These are phyloP conservation scores for Eristalinus sepulchralis DNA, from an alignment of 2,888 invertebrate species.

Conservation along the genomic window DNA sequence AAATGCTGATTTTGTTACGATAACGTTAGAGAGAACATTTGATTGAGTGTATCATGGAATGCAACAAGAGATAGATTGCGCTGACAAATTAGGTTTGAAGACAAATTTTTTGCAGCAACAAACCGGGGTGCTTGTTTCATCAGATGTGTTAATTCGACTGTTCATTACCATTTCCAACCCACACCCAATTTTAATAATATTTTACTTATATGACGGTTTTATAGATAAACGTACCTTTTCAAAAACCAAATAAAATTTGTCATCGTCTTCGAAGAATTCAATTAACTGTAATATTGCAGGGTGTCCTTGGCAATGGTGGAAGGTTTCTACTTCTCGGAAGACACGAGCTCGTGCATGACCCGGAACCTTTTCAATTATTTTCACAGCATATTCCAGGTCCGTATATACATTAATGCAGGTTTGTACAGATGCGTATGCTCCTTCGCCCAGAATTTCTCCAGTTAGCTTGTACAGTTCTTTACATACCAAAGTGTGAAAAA, in stretches of 20 bases:
- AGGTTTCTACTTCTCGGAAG: conserved; percentile 99
- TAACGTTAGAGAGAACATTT: no score
- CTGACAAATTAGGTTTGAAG: no score
- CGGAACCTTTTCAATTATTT: conserved; percentile 97
- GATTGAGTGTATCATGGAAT: no score
- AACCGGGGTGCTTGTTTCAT: no score
- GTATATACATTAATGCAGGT: conserved; percentile 96
- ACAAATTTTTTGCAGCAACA: no score
- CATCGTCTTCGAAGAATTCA: conserved; percentile 98
- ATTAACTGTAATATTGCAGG: conserved; percentile 98
- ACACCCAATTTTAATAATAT: conserved; percentile 19
- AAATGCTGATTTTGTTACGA: no score
- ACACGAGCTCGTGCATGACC: conserved; percentile 96
- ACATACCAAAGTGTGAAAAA: neutral
- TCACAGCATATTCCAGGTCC: conserved; percentile 97
- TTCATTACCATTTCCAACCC: no score
- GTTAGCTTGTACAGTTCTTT: conserved; percentile 96
- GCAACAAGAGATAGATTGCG: no score
- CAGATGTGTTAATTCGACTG: no score
- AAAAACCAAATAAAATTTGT: conserved; percentile 98
- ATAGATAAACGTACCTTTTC: conserved; percentile 89
- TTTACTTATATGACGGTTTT: neutral
- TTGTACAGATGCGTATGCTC: conserved; percentile 97
- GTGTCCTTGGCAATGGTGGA: conserved; percentile 98
- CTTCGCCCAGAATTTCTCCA: conserved; percentile 97